phyloP scores from a whole-genome alignment of 2,113 vertebrate genomes.

The Crotalus horridus region DNA sequence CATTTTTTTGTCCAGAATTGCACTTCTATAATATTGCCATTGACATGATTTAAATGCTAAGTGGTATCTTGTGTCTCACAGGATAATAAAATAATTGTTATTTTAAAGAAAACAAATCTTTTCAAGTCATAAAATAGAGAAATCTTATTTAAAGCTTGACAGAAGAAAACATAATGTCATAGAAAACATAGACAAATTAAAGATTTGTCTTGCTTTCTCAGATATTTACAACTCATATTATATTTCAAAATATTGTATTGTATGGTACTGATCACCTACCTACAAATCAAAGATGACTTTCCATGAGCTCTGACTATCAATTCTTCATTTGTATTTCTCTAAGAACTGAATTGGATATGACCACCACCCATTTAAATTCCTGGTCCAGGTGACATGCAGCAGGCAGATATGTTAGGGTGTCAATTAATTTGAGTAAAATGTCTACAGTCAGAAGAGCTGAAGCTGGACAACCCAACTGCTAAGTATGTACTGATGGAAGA shows the following conservation, averaged over 20 bases:
- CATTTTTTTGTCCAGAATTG: conserved; percentile 56
- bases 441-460: background rate
- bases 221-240: background rate
- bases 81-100: conserved; percentile 51
- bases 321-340: background rate
- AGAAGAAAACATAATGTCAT: conserved; percentile 30
- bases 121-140: conserved; percentile 40
- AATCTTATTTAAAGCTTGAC: conserved; percentile 46
- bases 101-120: conserved; percentile 39
- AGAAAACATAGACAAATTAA: conserved; percentile 30
- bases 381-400: background rate
- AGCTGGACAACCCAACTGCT: background rate
- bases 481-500: background rate
- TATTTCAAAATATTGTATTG: background rate
- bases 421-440: background rate
- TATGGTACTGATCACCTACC: background rate
- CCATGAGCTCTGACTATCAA: background rate
- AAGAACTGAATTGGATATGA: background rate
- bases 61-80: conserved; percentile 29
- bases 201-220: conserved; percentile 41
- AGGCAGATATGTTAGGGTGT: background rate
- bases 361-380: background rate
- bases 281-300: background rate
- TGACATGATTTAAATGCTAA: conserved; percentile 51
- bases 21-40: conserved; percentile 41